A percentile compares a stretch with the other conserved stretches of the same genome.
phyloP scores from a whole-genome alignment of 2,888 invertebrate genomes.

The Heteromurus nitidus region DNA sequence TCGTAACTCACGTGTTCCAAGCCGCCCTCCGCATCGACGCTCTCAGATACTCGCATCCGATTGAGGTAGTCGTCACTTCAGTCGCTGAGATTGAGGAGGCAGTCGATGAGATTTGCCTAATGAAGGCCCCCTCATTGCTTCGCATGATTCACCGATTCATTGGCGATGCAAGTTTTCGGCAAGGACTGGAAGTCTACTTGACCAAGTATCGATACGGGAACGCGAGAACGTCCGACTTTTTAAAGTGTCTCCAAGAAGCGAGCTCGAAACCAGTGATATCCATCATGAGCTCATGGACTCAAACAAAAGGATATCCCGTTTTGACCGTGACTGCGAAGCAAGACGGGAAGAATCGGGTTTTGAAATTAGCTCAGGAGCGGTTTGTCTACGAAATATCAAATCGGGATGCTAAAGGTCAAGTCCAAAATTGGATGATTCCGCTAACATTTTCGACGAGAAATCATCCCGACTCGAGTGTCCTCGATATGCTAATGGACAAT shows the following conservation, averaged over 20 bases:
- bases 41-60: slow-evolving; percentile 94
- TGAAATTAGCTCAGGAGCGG: slow-evolving; percentile 87
- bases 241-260: slow-evolving; percentile 91
- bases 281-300: slow-evolving; percentile 98
- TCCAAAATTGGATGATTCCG: slow-evolving; percentile 90
- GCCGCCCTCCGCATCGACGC: slow-evolving; percentile 91
- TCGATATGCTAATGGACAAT: slow-evolving; percentile 80
- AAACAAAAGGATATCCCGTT: slow-evolving; percentile 89
- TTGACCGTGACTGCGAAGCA: slow-evolving; percentile 79
- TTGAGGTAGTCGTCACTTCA: slow-evolving; percentile 92
- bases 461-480: slow-evolving; percentile 81
- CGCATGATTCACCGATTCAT: slow-evolving; percentile 91
- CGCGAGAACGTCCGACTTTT: slow-evolving; percentile 93
- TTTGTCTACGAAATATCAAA: slow-evolving; percentile 88
- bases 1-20: slow-evolving; percentile 91
- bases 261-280: slow-evolving; percentile 91
- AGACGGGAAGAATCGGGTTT: slow-evolving; percentile 80
- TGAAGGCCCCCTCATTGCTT: slow-evolving; percentile 90
- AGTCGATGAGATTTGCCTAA: slow-evolving; percentile 94
- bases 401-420: slow-evolving; percentile 35
- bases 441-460: slow-evolving; percentile 87
- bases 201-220: slow-evolving; percentile 91
- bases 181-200: slow-evolving; percentile 93
- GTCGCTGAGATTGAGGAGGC: slow-evolving; percentile 97
- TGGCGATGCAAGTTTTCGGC: slow-evolving; percentile 92